A percentile compares a stretch with the other conserved stretches of the same genome.
phyloP scores from a whole-genome alignment of 1,140 invertebrate species.

The Heliconius nattereri region DNA sequence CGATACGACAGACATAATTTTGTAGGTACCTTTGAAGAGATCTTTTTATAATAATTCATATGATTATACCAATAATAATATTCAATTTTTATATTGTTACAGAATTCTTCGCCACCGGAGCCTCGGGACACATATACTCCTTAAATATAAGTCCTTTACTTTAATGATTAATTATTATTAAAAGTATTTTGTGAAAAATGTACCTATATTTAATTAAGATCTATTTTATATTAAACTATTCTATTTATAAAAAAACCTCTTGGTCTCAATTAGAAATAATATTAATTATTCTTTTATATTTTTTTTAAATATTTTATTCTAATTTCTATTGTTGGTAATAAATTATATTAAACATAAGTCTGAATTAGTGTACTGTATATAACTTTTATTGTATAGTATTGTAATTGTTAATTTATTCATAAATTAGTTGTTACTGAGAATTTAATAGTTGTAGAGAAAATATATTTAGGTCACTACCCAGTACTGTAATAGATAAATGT shows the following conservation, averaged over 20 bases:
- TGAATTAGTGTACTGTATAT: neutral
- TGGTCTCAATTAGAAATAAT: neutral
- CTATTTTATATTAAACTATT: conserved; percentile 13
- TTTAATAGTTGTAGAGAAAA: neutral
- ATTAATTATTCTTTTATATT: neutral
- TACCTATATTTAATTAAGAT: conserved; percentile 8
- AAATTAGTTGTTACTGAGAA: conserved; percentile 5
- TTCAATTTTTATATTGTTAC: neutral
- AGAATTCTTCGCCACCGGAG: neutral
- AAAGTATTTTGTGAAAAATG: conserved; percentile 4
- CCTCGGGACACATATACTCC: neutral
- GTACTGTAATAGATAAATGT: neutral
- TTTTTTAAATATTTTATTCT: neutral
- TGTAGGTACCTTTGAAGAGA: neutral
- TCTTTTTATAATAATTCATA: neutral
- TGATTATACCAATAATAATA: neutral
- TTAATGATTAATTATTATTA: neutral
- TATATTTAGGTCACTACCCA: neutral
- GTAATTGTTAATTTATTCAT: neutral
- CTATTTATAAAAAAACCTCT: neutral
- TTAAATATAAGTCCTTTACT: neutral
- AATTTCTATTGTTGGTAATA: neutral
- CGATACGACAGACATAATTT: neutral
- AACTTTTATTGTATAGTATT: neutral
- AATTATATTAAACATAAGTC: conserved; percentile 7